Percentiles rank a stretch among this genome's conserved stretches.
Evolutionary conservation across 2,888 invertebrate genomes (phyloP).

Genomic region (Tanypteryx hageni): DNA sequence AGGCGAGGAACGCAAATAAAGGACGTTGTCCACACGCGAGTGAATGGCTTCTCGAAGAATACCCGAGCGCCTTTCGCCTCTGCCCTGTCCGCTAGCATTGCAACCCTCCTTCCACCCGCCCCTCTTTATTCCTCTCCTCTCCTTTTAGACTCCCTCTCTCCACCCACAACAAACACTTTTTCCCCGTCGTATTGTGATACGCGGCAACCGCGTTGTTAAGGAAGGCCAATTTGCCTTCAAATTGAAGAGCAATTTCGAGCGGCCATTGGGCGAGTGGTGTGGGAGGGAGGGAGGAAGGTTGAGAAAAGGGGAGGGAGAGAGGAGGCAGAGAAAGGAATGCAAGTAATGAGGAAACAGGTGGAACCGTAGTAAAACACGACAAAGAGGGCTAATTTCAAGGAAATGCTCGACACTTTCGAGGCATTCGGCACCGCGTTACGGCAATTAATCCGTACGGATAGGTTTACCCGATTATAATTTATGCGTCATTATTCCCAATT

Average conservation of each 20-base stretch:
- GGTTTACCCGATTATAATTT: neutral
- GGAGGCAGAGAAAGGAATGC: neutral
- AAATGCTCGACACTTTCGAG: neutral
- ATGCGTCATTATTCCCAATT: neutral
- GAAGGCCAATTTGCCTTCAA: conserved; percentile 4
- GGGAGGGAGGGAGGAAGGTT: neutral
- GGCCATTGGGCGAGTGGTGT: neutral
- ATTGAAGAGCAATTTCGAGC: conserved; percentile 14
- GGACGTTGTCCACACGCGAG: conserved; percentile 22
- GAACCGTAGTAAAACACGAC: neutral
- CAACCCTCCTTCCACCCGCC: neutral
- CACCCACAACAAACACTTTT: conserved; percentile 23
- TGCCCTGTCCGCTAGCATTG: too few relatives aligned
- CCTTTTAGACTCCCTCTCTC: neutral
- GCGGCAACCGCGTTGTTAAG: conserved; percentile 27
- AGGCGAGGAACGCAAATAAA: neutral
- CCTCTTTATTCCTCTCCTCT: neutral
- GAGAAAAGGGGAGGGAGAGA: neutral
- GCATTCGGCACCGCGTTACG: neutral
- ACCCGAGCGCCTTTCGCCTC: neutral
- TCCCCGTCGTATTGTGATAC: conserved; percentile 28
- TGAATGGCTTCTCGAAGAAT: conserved; percentile 9
- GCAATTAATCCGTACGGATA: neutral
- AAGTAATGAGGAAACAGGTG: conserved; percentile 34
- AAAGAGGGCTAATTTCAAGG: neutral